phyloP scores from a whole-genome alignment of 1,140 invertebrate genomes.

The Latrodectus geometricus region DNA sequence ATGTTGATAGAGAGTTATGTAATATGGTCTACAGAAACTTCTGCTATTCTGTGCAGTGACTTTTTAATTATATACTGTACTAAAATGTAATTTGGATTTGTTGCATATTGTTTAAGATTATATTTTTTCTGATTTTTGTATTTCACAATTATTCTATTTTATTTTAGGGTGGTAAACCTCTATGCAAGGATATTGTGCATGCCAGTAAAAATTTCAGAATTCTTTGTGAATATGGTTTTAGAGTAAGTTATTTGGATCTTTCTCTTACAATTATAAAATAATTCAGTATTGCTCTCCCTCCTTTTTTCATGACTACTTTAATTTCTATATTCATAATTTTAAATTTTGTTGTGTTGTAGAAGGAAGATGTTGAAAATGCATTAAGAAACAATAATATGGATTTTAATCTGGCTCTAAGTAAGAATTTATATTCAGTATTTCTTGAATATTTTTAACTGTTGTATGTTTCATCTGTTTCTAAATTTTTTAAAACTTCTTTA shows the following conservation, averaged over 20 bases:
- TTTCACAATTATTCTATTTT: background rate
- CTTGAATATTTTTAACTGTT: too few species aligned
- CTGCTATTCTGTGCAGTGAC: too few species aligned
- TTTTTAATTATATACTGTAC: too few species aligned
- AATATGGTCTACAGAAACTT: too few species aligned
- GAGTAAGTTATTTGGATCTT: slow-evolving; percentile 72
- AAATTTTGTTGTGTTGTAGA: slow-evolving; percentile 72
- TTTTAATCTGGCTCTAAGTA: too few species aligned
- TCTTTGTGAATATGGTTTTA: slow-evolving; percentile 90
- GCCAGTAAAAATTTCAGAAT: slow-evolving; percentile 84
- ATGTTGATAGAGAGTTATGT: too few species aligned
- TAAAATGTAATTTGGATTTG: too few species aligned
- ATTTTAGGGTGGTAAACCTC: slow-evolving; percentile 72
- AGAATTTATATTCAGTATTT: too few species aligned
- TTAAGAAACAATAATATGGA: slow-evolving; percentile 73
- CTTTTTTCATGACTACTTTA: background rate
- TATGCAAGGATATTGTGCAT: slow-evolving; percentile 81
- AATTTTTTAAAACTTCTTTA: background rate
- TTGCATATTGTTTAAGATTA: too few species aligned
- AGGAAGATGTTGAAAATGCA: slow-evolving; percentile 92
- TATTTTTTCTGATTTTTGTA: background rate
- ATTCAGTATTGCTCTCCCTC: background rate
- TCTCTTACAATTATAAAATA: background rate
- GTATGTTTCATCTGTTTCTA: background rate
- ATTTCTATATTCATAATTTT: background rate